Conservation (phyloP, 2,797 vertebrate species). For the Perodicticus potto region DNA sequence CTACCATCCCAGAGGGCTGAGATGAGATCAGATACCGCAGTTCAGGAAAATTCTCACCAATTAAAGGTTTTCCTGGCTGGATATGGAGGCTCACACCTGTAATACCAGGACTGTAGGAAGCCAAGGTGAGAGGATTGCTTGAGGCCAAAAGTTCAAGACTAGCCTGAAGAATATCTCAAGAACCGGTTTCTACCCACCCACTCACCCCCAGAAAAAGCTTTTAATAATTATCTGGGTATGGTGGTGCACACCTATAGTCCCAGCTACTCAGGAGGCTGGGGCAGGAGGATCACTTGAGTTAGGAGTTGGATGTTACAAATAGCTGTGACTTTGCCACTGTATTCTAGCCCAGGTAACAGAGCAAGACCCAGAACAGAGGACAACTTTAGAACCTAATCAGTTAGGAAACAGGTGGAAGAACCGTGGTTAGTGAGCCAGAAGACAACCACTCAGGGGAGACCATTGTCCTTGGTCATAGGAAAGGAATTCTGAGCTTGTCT, state of each 20-base stretch:
- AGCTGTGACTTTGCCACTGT: not conserved
- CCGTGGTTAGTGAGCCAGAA: not conserved
- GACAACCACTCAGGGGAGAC: not conserved
- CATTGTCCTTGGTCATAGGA: fast-evolving
- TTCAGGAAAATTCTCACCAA: not conserved
- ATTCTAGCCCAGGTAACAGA: not conserved
- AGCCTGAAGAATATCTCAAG: not conserved
- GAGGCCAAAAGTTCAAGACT: not conserved
- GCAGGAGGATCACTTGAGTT: not conserved
- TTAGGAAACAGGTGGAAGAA: not conserved
- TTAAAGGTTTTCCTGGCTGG: not conserved
- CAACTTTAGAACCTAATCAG: fast-evolving
- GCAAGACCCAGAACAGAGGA: not conserved
- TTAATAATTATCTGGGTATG: not conserved
- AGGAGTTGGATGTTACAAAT: not conserved
- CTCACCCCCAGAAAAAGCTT: not conserved
- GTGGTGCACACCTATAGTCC: not conserved
- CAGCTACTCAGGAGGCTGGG: not conserved
- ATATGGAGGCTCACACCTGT: not conserved
- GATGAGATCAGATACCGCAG: not conserved
- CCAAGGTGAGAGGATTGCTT: not conserved
- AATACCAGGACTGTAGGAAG: not conserved
- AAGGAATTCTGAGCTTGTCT: not conserved
- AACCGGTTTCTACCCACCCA: not conserved
- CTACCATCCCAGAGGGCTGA: not conserved